A percentile compares a stretch with the other conserved stretches of the same genome.
Evolutionary conservation across 1,140 invertebrate species (phyloP).

Genomic region (Panonychus citri): DNA sequence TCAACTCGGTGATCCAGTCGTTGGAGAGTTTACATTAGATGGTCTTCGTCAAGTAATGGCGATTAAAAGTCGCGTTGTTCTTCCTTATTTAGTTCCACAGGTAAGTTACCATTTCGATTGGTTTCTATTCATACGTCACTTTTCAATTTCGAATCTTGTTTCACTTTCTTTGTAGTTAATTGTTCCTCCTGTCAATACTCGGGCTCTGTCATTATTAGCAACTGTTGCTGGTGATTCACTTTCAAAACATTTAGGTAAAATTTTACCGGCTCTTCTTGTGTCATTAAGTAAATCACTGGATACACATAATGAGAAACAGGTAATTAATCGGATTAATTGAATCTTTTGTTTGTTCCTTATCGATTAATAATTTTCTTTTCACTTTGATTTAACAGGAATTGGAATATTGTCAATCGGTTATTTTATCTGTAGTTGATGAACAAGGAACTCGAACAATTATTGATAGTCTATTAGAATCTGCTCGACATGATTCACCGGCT

Average conservation of each 20-base stretch:
- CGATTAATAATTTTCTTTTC: conserved; percentile 1
- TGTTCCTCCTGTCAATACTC: conserved; percentile 58
- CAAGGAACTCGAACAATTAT: conserved; percentile 63
- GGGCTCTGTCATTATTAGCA: conserved; percentile 69
- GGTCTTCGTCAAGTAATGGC: conserved; percentile 88
- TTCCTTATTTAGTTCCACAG: conserved; percentile 81
- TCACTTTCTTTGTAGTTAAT: conserved; percentile 42
- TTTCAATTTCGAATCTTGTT: conserved; percentile 3
- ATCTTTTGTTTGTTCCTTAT: not conserved
- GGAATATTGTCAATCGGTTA: conserved; percentile 77
- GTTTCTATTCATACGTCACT: not conserved
- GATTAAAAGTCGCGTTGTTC: conserved; percentile 76
- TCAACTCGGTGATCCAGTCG: conserved; percentile 39
- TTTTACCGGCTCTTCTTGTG: conserved; percentile 64
- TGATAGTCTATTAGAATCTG: conserved; percentile 63
- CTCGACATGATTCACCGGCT: conserved; percentile 31
- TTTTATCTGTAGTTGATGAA: conserved; percentile 68
- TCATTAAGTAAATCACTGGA: conserved; percentile 36
- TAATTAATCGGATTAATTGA: conserved; percentile 15
- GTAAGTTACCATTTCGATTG: conserved; percentile 15
- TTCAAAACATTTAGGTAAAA: conserved; percentile 68
- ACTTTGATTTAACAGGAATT: conserved; percentile 39
- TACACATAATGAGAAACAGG: conserved; percentile 40
- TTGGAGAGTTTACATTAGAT: conserved; percentile 67
- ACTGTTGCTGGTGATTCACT: conserved; percentile 77